Conservation (phyloP, 2,797 vertebrate genomes). For the Eulemur mongoz region DNA sequence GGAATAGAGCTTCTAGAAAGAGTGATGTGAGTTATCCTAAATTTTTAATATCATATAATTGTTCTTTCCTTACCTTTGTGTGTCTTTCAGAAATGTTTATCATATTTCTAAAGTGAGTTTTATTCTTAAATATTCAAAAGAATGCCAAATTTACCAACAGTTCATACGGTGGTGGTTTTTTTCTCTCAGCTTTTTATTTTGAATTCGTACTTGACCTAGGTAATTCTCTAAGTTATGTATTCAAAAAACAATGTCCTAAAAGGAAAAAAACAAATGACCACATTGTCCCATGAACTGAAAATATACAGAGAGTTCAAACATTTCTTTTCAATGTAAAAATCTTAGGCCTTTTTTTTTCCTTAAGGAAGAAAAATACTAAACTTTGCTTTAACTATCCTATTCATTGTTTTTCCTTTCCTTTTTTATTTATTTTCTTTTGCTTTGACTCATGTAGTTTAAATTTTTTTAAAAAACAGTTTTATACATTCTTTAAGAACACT, state of each 20-base stretch:
- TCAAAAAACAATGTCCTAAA: conserved; percentile 41
- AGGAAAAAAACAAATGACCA: conserved; percentile 1
- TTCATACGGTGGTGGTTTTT: background rate
- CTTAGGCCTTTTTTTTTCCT: background rate
- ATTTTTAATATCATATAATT: background rate
- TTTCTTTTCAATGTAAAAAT: conserved; percentile 63
- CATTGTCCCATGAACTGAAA: conserved; percentile 75
- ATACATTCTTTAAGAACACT: background rate
- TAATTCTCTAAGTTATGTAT: conserved; percentile 31
- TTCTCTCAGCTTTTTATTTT: conserved; percentile 41
- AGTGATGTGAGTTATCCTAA: conserved; percentile 61
- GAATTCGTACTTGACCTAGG: conserved; percentile 49
- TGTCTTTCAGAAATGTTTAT: conserved; percentile 50
- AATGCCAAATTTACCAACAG: background rate
- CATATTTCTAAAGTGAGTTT: conserved; percentile 41
- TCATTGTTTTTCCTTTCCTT: conserved; percentile 59
- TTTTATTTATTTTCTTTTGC: conserved; percentile 62
- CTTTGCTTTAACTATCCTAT: conserved; percentile 46
- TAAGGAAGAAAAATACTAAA: conserved; percentile 67
- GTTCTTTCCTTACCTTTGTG: background rate
- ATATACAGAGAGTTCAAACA: conserved; percentile 46
- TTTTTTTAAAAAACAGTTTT: background rate
- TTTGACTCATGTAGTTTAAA: conserved; percentile 36
- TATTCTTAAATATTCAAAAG: conserved; percentile 27
- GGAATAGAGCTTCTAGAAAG: conserved; percentile 41